Evolutionary conservation across 2,888 invertebrate species (phyloP).

Genomic region (Nymphalis urticae): DNA sequence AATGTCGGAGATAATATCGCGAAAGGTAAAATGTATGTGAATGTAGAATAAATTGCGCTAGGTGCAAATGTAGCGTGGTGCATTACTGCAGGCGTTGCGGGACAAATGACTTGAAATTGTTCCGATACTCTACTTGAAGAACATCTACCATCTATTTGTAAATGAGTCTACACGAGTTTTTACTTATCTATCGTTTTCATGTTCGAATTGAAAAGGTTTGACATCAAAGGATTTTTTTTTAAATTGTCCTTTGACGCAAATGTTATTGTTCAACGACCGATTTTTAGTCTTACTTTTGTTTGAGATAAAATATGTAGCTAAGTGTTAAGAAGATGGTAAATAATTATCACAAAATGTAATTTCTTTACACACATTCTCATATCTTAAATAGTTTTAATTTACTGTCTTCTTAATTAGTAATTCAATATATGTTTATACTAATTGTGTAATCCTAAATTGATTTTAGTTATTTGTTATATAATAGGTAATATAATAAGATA

Average conservation of each 20-base stretch:
- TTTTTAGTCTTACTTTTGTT: background rate
- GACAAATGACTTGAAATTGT: constrained; percentile 59
- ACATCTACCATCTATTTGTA: constrained; percentile 25
- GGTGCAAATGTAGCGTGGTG: constrained; percentile 62
- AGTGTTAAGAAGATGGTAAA: background rate
- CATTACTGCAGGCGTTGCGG: constrained; percentile 41
- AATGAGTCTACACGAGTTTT: constrained; percentile 27
- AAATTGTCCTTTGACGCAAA: constrained; percentile 7
- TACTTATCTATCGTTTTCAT: constrained; percentile 25
- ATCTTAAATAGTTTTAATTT: no score
- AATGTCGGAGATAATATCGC: constrained; percentile 43
- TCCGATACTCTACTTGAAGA: constrained; percentile 62
- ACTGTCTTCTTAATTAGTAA: no score
- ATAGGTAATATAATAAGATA: no score
- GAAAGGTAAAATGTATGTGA: constrained; percentile 56
- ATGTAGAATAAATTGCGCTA: constrained; percentile 65
- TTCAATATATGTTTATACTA: no score
- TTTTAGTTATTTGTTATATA: no score
- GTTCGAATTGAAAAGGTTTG: constrained; percentile 21
- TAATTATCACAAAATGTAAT: background rate
- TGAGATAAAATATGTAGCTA: background rate
- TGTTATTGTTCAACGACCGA: constrained; percentile 1
- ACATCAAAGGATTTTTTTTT: constrained; percentile 20
- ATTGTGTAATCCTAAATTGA: no score
- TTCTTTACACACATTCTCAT: no score